Evolutionary conservation across 2,888 invertebrate species (phyloP), one percentile per base, ranked within the genome.

Genomic region (Nomada fabriciana): DNA sequence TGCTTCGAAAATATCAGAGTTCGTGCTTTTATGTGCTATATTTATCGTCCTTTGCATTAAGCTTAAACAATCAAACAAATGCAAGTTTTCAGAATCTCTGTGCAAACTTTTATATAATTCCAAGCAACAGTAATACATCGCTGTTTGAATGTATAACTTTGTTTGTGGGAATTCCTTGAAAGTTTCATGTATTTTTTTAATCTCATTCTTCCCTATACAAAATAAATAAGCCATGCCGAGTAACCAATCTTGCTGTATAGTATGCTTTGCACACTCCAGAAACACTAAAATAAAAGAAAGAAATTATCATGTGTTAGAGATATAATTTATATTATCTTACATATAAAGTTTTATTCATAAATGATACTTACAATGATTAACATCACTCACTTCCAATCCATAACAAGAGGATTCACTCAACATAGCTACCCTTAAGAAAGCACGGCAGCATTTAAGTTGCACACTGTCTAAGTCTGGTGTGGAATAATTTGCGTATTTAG

Each of bases 161-260:
- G 83, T 90, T 71, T 87, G 79, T n/a, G 91, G 89, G 11, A 93
- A 86, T 64, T 90, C 89, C 18, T 82, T 74, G 75, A 93, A 92
- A 50, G 91, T 72, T 74, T 90, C 85, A 61, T 89, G 86, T 59
- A 89, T 85, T 43, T 86, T 86, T 13, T 77, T 47, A 36, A 88
- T 82, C 91, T 94, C 83, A 50, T 84, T 69, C 50, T 87, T 90
- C 42, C 93, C 90, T 47, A 95, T 86, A 68, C 94, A 94, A 76
- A 95, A 87, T 25, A 96, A 93, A 89, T 95, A 95, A 1, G 94
- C 93, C 78, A 96, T 90, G 18, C 95, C 95, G 57, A 95, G 91
- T 2, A 94, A 91, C 87, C 94, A 94, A 86, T 96, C 96, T 88
- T 95, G 94, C 23, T 93, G 91, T 64, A 96, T 89, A 13, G 94